Conservation (phyloP, 1,140 invertebrate genomes). For the Drosophila leontia region DNA sequence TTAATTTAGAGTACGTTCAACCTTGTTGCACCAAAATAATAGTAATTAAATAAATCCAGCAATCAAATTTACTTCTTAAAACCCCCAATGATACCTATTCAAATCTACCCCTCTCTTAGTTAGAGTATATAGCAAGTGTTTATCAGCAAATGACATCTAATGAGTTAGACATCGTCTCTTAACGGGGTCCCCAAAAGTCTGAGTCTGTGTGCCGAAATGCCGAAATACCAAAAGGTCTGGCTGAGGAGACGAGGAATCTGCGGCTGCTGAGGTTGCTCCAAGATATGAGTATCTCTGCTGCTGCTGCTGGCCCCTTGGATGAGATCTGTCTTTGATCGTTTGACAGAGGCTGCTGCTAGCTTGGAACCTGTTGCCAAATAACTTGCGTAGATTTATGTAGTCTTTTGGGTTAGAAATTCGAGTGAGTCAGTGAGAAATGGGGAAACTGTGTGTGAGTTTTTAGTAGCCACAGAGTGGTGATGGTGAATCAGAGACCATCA, state of each 20-base stretch:
- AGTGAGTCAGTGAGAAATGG: slow-evolving; percentile 62
- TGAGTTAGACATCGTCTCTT: slow-evolving; percentile 65
- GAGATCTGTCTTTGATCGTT: slow-evolving; percentile 25
- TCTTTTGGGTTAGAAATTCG: slow-evolving; percentile 37
- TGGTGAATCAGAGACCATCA: slow-evolving; percentile 60
- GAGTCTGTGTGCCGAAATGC: slow-evolving; percentile 10
- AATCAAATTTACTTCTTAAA: not conserved
- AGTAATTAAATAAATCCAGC: too few species aligned
- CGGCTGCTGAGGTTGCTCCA: slow-evolving; percentile 27
- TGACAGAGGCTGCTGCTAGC: slow-evolving; percentile 11
- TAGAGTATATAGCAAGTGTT: slow-evolving; percentile 47
- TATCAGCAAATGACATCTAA: slow-evolving; percentile 82
- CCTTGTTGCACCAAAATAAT: too few species aligned
- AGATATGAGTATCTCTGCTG: slow-evolving; percentile 18
- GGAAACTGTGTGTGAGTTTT: slow-evolving; percentile 24
- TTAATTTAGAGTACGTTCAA: too few species aligned
- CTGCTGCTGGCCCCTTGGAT: slow-evolving; percentile 45
- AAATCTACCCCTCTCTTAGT: not conserved
- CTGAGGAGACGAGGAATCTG: slow-evolving; percentile 18
- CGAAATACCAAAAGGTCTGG: slow-evolving; percentile 24
- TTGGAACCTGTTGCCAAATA: slow-evolving; percentile 77
- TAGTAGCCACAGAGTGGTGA: slow-evolving; percentile 17
- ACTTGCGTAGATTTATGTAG: slow-evolving; percentile 51
- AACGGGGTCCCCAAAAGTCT: slow-evolving; percentile 36
- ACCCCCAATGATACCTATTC: too few species aligned